Evolutionary conservation across 2,888 invertebrate genomes (phyloP), one percentile per base, ranked within the genome.

Genomic region (Noctuana brunneofusca): DNA sequence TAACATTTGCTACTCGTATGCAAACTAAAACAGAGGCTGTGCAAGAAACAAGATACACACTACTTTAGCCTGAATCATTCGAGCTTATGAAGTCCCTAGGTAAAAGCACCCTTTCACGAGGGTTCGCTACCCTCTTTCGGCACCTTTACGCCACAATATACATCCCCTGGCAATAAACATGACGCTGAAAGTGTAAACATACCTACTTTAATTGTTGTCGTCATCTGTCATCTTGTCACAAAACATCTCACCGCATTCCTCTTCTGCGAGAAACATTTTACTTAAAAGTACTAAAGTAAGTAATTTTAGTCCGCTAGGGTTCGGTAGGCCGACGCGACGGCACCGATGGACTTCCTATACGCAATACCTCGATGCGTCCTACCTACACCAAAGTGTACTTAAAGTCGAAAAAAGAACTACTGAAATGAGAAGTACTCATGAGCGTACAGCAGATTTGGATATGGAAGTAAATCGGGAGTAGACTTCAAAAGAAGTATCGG

Each of bases 1-100:
- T 24, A 49, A 24, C 22, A 49, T 32, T 59, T 53, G 11, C 30
- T 59, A 43, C 18, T 55, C 22, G 55, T 18, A 27, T 53, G 27
- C 52, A 46, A 24, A 50, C 12, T 41, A 1, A 50, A 58, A 38
- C 38, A 30, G 58, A 58, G 50, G 12, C 14, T 48, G 48, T 46
- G 41, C 30, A 49, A 32, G 50, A 53, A 53, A 46, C 59, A 16
- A 22, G 59, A 46, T 46, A 59, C 53, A 46, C 59, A 53, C 32
- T 53, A 52, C 52, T 53, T 53, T 53, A 53, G 43, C 53, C 20
- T 46, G 53, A 32, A 60, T 60, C 53, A 59, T 59, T 52, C 59
- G 46, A 60, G 59, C 59, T 60, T 60, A 60, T 60, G 35, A 60
- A 60, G 53, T 60, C 53, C 59, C 53, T 53, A 53, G 53, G 53